Percentiles rank a stretch among this genome's conserved stretches.
Evolutionary conservation across 1,140 invertebrate species (phyloP).

Genomic region (Hermetia illucens): DNA sequence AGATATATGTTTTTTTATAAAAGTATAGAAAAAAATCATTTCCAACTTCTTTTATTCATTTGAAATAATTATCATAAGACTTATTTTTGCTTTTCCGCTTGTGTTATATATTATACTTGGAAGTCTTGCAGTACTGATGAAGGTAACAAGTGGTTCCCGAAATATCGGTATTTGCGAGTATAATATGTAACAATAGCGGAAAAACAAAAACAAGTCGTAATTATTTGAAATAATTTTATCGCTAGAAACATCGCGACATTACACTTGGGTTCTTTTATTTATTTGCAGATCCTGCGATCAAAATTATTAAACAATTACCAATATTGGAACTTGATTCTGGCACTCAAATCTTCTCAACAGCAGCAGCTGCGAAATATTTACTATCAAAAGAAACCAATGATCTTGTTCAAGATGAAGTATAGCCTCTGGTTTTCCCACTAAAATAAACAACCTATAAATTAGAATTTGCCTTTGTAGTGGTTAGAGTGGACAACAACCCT

Average conservation of each 20-base stretch:
- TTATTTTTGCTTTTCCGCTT: too few relatives aligned
- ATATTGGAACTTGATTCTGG: constrained; percentile 33
- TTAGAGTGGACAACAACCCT: constrained; percentile 60
- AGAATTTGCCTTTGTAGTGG: too few relatives aligned
- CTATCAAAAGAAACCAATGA: constrained; percentile 24
- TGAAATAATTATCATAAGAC: too few relatives aligned
- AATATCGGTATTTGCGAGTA: too few relatives aligned
- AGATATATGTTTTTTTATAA: too few relatives aligned
- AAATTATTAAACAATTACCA: constrained; percentile 31
- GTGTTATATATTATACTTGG: too few relatives aligned
- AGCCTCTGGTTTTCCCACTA: constrained; percentile 1
- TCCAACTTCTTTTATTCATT: too few relatives aligned
- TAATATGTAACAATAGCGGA: constrained; percentile 5
- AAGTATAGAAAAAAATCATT: too few relatives aligned
- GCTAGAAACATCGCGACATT: constrained; percentile 3
- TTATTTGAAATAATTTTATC: too few relatives aligned
- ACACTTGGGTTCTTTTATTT: constrained; percentile 4
- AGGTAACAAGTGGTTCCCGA: too few relatives aligned
- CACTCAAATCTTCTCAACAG: constrained; percentile 36
- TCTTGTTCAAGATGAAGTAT: constrained; percentile 18
- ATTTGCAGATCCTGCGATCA: constrained; percentile 19
- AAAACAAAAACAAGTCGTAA: too few relatives aligned
- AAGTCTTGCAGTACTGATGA: too few relatives aligned
- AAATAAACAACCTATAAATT: constrained; percentile 2
- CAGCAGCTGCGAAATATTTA: constrained; percentile 39